A percentile compares a stretch with the other conserved stretches of the same genome.
Conservation (phyloP, 2,888 invertebrate genomes). For the Eudemis profundana region DNA sequence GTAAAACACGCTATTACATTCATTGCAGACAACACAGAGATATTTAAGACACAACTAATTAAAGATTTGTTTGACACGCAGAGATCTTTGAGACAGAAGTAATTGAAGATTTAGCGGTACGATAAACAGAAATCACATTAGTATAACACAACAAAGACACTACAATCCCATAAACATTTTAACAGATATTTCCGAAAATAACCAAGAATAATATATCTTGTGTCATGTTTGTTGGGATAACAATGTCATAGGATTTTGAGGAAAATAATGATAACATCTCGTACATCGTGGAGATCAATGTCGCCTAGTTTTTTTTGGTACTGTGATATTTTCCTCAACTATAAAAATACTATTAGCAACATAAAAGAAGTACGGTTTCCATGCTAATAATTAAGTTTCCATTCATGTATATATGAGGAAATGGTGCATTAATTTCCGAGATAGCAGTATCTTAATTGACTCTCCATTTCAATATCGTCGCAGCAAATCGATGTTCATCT, state of each 20-base stretch:
- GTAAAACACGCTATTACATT: slow-evolving; percentile 13
- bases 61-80: slow-evolving; percentile 10
- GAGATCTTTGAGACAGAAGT: background rate
- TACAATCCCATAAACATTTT: slow-evolving; percentile 9
- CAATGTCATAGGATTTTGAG: slow-evolving; percentile 29
- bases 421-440: slow-evolving; percentile 13
- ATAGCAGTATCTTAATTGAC: slow-evolving; percentile 31
- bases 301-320: slow-evolving; percentile 25
- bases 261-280: slow-evolving; percentile 35
- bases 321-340: slow-evolving; percentile 23
- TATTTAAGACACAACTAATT: slow-evolving; percentile 16
- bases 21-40: background rate
- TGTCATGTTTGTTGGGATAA: slow-evolving; percentile 20
- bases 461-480: slow-evolving; percentile 25
- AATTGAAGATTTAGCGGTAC: slow-evolving; percentile 31
- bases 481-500: slow-evolving; percentile 12
- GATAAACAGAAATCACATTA: slow-evolving; percentile 11
- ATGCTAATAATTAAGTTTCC: background rate
- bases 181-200: slow-evolving; percentile 17
- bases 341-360: slow-evolving; percentile 10
- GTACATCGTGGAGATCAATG: slow-evolving; percentile 22
- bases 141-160: slow-evolving; percentile 7
- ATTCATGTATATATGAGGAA: slow-evolving; percentile 14
- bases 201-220: slow-evolving; percentile 27
- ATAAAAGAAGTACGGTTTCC: slow-evolving; percentile 8